Percentiles rank a stretch among this genome's conserved stretches.
Evolutionary conservation across 2,113 vertebrate species (phyloP).

Genomic region (Ardeotis arabs): DNA sequence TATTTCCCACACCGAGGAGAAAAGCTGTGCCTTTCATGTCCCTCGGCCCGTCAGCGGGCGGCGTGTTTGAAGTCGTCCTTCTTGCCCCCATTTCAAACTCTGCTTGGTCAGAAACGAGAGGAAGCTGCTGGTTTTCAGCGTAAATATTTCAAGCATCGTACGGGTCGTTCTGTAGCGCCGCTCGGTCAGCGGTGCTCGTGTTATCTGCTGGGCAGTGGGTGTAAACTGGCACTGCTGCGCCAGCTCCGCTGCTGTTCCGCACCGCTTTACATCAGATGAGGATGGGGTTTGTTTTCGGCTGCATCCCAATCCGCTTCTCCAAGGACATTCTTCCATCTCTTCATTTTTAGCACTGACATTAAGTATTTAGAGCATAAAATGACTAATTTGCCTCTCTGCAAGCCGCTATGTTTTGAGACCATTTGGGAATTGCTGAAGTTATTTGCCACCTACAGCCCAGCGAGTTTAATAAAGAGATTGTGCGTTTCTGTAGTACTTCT

Average conservation of each 20-base stretch:
- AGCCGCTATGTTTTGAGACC: neutral
- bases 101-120: conserved; percentile 28
- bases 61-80: conserved; percentile 37
- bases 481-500: neutral
- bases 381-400: conserved; percentile 23
- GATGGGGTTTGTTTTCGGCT: neutral
- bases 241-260: neutral
- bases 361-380: conserved; percentile 32
- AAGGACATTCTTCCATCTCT: conserved; percentile 13
- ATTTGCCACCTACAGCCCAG: conserved; percentile 13
- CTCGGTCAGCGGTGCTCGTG: neutral
- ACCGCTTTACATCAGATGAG: neutral
- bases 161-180: rapidly evolving
- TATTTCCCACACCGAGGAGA: conserved; percentile 28
- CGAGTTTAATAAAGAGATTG: neutral
- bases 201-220: neutral
- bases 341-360: conserved; percentile 52
- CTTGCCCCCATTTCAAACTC: conserved; percentile 17
- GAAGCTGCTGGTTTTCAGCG: neutral
- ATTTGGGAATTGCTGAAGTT: neutral
- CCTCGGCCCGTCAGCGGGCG: neutral
- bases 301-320: conserved; percentile 46
- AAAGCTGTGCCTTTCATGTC: conserved; percentile 36
- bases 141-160: neutral
- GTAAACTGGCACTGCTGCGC: rapidly evolving